A percentile compares a stretch with the other conserved stretches of the same genome.
Evolutionary conservation across 2,113 vertebrate species (phyloP).

Genomic region (Seriola aureovittata): DNA sequence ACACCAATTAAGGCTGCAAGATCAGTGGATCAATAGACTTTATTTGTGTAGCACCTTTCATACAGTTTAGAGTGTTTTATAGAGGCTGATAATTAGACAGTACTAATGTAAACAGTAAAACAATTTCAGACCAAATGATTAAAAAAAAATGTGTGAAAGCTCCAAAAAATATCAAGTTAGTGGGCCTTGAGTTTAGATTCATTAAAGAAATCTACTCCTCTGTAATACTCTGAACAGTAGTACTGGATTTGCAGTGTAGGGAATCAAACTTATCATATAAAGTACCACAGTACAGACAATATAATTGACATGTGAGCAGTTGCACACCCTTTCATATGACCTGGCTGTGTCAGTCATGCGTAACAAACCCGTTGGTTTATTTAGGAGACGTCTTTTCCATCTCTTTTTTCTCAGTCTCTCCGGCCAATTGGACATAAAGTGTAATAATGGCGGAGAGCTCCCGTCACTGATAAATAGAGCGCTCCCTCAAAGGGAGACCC

Average conservation of each 20-base stretch:
- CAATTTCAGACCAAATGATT: too few species aligned
- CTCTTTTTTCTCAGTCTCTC: constrained; percentile 43
- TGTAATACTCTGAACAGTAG: too few species aligned
- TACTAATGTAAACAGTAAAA: not conserved
- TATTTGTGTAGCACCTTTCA: not conserved
- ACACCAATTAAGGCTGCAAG: not conserved
- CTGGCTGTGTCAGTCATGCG: constrained; percentile 42
- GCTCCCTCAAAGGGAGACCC: constrained; percentile 58
- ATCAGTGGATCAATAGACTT: not conserved
- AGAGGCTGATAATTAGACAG: not conserved
- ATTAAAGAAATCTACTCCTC: too few species aligned
- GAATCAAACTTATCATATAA: not conserved
- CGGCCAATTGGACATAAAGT: constrained; percentile 53
- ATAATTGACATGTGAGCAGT: constrained; percentile 5
- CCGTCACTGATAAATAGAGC: constrained; percentile 65
- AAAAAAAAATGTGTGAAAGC: not conserved
- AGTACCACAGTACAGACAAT: not conserved
- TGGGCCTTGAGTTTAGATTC: not conserved
- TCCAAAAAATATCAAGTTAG: not conserved
- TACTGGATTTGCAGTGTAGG: not conserved
- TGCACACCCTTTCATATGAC: constrained; percentile 43
- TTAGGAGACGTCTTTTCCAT: constrained; percentile 35
- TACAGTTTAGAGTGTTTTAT: not conserved
- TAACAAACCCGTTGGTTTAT: constrained; percentile 53
- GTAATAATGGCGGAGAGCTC: constrained; percentile 51